phyloP scores from a whole-genome alignment of 2,113 vertebrate genomes.

The Apaloderma vittatum region DNA sequence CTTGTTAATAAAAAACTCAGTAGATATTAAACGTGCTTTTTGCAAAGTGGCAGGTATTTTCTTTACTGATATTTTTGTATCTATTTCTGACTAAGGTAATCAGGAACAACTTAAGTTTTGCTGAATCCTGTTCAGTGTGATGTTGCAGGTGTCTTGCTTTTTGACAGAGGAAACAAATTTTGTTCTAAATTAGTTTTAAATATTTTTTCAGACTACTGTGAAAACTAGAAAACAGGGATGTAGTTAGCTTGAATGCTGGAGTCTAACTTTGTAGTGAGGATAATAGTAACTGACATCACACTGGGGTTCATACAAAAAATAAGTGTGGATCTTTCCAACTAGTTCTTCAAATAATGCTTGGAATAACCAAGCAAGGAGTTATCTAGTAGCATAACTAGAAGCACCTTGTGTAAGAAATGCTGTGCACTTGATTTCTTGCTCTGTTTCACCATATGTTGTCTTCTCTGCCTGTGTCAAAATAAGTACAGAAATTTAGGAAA shows the following conservation, averaged over 20 bases:
- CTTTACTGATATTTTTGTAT: neutral
- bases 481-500: neutral
- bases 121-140: neutral
- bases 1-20: neutral
- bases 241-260: neutral
- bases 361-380: neutral
- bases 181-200: neutral
- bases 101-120: neutral
- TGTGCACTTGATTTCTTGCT: neutral
- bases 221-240: neutral
- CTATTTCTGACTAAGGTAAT: neutral
- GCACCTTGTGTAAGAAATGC: neutral
- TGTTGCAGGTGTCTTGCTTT: neutral
- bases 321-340: neutral
- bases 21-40: neutral
- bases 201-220: neutral
- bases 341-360: neutral
- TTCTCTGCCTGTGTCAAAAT: neutral
- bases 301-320: neutral
- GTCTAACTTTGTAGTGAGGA: neutral
- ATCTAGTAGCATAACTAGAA: neutral
- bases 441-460: neutral
- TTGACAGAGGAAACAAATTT: neutral
- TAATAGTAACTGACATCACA: neutral
- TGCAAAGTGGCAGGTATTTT: neutral